phyloP scores from a whole-genome alignment of 1,140 invertebrate species.

The Chironomus tepperi region DNA sequence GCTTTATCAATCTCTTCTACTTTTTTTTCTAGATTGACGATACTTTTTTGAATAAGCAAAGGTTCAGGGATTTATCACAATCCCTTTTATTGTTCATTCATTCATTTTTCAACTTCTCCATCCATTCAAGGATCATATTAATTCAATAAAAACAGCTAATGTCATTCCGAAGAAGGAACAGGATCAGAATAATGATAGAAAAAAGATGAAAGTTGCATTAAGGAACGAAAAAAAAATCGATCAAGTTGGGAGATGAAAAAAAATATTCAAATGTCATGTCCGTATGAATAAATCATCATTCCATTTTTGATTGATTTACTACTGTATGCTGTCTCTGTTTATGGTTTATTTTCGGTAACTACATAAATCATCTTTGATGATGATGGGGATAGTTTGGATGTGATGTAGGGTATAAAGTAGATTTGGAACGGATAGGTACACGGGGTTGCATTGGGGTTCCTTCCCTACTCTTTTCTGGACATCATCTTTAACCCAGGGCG shows the following conservation, averaged over 20 bases:
- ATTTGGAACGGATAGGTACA: too few species aligned
- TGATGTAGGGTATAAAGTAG: too few species aligned
- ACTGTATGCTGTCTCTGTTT: neutral
- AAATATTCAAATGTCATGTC: neutral
- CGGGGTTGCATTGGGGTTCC: too few species aligned
- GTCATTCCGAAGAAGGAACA: neutral
- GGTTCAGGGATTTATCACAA: neutral
- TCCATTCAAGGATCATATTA: neutral
- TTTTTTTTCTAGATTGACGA: neutral
- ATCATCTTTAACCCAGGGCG: too few species aligned
- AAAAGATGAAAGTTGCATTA: neutral
- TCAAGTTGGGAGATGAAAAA: neutral
- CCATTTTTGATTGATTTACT: neutral
- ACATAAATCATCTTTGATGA: neutral
- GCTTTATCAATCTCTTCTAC: neutral
- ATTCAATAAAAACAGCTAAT: neutral
- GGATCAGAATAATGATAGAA: neutral
- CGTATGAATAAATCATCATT: constrained; percentile 9
- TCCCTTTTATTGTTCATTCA: neutral
- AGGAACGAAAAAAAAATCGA: neutral
- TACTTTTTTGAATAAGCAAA: neutral
- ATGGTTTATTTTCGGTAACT: neutral
- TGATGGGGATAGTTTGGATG: neutral
- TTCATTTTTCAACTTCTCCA: neutral
- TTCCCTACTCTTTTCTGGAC: too few species aligned